Percentiles rank a stretch among this genome's conserved stretches.
These are phyloP conservation scores for Idaea aversata DNA, from an alignment of 2,888 invertebrate genomes.

Conservation along the genomic window DNA sequence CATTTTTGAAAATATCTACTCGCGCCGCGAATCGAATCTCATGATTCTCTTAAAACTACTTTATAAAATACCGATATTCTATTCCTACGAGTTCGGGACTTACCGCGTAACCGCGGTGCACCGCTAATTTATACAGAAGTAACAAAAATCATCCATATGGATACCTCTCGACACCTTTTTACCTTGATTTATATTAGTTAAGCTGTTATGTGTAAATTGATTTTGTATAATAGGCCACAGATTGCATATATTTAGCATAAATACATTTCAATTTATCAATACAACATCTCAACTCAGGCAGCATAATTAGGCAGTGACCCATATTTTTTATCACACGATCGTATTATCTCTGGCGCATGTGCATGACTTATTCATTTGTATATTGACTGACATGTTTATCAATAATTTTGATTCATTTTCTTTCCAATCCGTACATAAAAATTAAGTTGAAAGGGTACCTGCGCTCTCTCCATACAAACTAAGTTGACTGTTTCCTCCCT, in stretches of 20 bases:
- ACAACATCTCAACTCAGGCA: constrained; percentile 63
- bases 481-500: too few species aligned
- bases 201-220: neutral
- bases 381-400: neutral
- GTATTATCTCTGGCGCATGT: constrained; percentile 40
- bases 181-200: constrained; percentile 20
- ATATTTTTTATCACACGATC: constrained; percentile 63
- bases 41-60: too few species aligned
- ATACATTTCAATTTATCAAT: constrained; percentile 58
- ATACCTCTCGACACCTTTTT: constrained; percentile 20
- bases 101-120: too few species aligned
- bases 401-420: neutral
- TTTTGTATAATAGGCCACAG: constrained; percentile 15
- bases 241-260: constrained; percentile 55
- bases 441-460: too few species aligned
- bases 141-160: too few species aligned
- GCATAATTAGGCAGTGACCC: constrained; percentile 69
- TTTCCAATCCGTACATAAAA: neutral
- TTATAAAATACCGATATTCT: too few species aligned
- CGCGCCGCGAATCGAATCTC: too few species aligned
- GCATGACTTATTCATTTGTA: constrained; percentile 15
- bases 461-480: too few species aligned
- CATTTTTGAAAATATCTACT: too few species aligned
- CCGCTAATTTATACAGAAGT: too few species aligned
- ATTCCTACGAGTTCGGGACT: too few species aligned